phyloP scores from a whole-genome alignment of 53 echinoderm and acorn worm species.

The Echinometra lucunter region DNA sequence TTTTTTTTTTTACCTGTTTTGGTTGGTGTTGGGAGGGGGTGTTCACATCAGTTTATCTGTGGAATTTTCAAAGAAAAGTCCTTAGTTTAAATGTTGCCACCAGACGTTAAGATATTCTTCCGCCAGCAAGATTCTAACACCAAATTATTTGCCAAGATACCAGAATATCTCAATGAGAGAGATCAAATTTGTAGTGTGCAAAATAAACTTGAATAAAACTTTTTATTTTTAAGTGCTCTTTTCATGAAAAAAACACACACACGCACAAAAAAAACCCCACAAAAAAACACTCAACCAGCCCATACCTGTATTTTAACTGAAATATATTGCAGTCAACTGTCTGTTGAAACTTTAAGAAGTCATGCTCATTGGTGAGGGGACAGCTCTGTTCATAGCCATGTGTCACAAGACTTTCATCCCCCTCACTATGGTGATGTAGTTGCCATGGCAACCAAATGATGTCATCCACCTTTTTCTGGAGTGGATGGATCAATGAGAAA shows the following conservation, averaged over 20 bases:
- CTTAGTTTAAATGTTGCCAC: too few species aligned
- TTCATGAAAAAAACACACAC: background rate
- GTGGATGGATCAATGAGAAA: background rate
- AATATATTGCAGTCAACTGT: background rate
- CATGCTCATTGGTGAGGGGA: background rate
- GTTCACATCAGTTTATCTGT: too few species aligned
- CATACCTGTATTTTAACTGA: background rate
- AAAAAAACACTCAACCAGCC: background rate
- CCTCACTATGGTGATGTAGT: background rate
- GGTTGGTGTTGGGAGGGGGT: background rate
- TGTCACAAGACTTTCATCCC: background rate
- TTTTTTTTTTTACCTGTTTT: too few species aligned
- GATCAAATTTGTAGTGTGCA: background rate
- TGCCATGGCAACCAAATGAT: constrained; percentile 2
- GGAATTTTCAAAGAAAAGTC: too few species aligned
- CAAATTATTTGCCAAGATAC: background rate
- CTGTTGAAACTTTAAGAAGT: constrained; percentile 32
- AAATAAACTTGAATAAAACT: too few species aligned
- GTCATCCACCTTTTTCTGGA: background rate
- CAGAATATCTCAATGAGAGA: too few species aligned
- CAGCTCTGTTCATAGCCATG: background rate
- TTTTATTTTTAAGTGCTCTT: background rate
- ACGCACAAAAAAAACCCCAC: too few species aligned
- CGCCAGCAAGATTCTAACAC: too few species aligned
- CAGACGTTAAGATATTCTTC: too few species aligned